phyloP scores from a whole-genome alignment of 1,140 invertebrate genomes.

The Drosophila tristis region DNA sequence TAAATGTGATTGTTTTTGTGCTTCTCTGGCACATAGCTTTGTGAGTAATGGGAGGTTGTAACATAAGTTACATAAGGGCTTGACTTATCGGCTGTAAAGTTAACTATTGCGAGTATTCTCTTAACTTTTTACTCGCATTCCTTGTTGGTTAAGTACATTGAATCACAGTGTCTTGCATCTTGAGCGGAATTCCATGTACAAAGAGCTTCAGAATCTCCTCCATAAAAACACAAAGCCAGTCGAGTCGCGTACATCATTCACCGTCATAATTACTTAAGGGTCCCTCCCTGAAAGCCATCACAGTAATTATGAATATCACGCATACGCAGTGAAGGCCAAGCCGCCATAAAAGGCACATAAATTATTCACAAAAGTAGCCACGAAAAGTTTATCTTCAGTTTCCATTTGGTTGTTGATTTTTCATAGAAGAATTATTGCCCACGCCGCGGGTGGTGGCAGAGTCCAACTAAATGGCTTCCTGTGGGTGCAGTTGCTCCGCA shows the following conservation, averaged over 20 bases:
- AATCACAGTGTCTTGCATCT: too few species aligned
- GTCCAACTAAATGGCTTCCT: constrained; percentile 67
- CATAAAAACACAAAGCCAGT: too few species aligned
- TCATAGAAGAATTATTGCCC: constrained; percentile 49
- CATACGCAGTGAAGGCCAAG: constrained; percentile 43
- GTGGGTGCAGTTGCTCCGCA: constrained; percentile 31
- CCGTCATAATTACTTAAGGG: neutral
- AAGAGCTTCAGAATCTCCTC: too few species aligned
- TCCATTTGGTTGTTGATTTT: constrained; percentile 61
- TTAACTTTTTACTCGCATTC: too few species aligned
- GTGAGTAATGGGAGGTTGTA: too few species aligned
- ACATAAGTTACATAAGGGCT: too few species aligned
- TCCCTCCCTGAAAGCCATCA: neutral
- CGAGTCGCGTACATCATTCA: too few species aligned
- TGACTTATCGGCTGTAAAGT: too few species aligned
- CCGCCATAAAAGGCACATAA: constrained; percentile 20
- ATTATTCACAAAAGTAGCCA: constrained; percentile 37
- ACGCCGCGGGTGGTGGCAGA: constrained; percentile 7
- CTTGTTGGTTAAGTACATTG: too few species aligned
- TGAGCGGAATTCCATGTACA: too few species aligned
- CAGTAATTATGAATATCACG: constrained; percentile 46
- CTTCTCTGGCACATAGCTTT: too few species aligned
- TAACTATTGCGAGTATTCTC: too few species aligned
- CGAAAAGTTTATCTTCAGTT: constrained; percentile 59
- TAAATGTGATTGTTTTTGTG: neutral